These are phyloP conservation scores for Oreochromis niloticus DNA, from an alignment of 2,113 vertebrate species.

Conservation along the genomic window DNA sequence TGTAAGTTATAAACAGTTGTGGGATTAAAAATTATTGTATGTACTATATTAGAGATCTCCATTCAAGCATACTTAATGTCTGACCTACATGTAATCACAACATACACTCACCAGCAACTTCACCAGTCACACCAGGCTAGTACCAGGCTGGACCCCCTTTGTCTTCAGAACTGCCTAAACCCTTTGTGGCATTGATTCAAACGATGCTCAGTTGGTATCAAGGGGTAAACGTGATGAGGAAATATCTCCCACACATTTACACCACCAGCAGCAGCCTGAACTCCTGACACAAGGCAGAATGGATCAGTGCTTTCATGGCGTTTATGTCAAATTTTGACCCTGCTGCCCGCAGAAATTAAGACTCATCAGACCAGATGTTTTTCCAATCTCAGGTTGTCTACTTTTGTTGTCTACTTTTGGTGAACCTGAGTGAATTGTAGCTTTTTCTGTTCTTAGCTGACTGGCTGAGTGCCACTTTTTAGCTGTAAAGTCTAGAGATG, in stretches of 20 bases:
- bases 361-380: neutral
- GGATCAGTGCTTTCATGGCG: fast-evolving
- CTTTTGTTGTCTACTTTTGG: neutral
- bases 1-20: too few relatives aligned
- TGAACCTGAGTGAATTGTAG: neutral
- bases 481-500: neutral
- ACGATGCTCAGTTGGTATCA: neutral
- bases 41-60: neutral
- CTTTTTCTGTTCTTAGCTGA: neutral
- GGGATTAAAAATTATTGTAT: too few relatives aligned
- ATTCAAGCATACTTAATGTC: neutral
- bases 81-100: neutral
- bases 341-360: fast-evolving
- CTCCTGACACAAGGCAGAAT: neutral
- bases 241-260: neutral
- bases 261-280: neutral
- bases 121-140: neutral
- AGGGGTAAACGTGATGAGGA: neutral
- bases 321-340: neutral
- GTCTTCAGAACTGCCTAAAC: neutral
- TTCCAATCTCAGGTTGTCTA: neutral
- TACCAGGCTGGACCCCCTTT: neutral
- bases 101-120: neutral
- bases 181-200: neutral
- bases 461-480: neutral